These are phyloP conservation scores for Stenoptilia bipunctidactyla DNA, from an alignment of 2,888 invertebrate genomes.

Conservation along the genomic window DNA sequence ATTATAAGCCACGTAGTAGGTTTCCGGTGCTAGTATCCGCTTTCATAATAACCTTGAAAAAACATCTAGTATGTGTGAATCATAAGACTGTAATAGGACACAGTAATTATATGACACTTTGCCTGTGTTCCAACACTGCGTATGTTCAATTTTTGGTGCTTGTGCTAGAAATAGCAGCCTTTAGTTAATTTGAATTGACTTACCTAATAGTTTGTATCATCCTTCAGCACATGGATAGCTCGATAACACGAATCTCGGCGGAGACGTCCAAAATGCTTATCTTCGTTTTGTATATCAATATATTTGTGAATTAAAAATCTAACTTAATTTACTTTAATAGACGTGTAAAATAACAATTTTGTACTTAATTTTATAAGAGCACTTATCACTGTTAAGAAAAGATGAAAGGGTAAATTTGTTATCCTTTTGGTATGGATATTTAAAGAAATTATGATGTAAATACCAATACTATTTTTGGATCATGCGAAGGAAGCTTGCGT, in stretches of 20 bases:
- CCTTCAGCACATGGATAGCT: slow-evolving; percentile 38
- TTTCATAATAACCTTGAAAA: too few species aligned
- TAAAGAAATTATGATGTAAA: background rate
- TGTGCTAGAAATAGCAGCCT: too few species aligned
- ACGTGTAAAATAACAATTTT: background rate
- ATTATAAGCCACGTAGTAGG: too few species aligned
- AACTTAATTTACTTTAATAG: background rate
- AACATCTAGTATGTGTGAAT: too few species aligned
- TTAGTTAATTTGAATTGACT: too few species aligned
- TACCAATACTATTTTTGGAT: background rate
- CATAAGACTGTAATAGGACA: too few species aligned
- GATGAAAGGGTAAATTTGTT: slow-evolving; percentile 18
- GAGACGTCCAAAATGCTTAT: background rate
- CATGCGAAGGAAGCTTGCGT: too few species aligned
- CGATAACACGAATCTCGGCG: slow-evolving; percentile 17
- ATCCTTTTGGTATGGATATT: slow-evolving; percentile 37
- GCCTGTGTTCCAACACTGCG: background rate
- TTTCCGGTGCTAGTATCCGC: too few species aligned
- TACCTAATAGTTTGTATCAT: slow-evolving; percentile 61
- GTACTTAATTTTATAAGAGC: background rate
- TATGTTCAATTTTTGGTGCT: too few species aligned
- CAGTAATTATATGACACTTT: too few species aligned
- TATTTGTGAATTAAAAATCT: background rate
- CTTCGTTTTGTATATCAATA: slow-evolving; percentile 5
- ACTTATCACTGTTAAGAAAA: background rate